Conservation (phyloP, 2,113 vertebrate genomes). For the Hippocampus mohnikei region DNA sequence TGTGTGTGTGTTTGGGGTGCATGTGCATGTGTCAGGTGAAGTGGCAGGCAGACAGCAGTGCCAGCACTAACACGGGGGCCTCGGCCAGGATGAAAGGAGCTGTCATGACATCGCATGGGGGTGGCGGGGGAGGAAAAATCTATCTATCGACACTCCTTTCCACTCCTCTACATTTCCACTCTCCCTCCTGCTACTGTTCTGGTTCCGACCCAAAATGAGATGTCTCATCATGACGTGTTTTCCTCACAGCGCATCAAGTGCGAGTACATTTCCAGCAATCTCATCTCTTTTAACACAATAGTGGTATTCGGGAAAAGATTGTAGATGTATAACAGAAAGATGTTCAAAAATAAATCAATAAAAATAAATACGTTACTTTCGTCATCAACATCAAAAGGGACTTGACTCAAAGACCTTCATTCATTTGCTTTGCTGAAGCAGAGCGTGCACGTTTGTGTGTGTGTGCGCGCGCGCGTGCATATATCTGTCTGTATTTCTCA, state of each 20-base stretch:
- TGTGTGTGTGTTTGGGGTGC: constrained; percentile 13
- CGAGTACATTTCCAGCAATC: not conserved
- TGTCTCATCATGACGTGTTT: constrained; percentile 24
- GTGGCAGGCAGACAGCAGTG: constrained; percentile 59
- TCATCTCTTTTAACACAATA: not conserved
- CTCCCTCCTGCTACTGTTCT: constrained; percentile 38
- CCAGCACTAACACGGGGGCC: constrained; percentile 71
- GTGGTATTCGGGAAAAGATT: no score
- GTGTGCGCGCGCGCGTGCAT: not conserved
- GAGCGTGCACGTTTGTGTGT: not conserved
- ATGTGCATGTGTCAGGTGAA: constrained; percentile 39
- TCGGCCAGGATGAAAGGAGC: constrained; percentile 72
- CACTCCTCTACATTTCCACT: constrained; percentile 51
- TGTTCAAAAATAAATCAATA: no score
- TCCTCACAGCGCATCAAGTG: constrained; percentile 33
- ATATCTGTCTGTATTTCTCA: constrained; percentile 8
- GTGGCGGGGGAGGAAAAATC: constrained; percentile 67
- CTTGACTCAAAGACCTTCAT: constrained; percentile 38
- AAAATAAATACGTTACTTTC: constrained; percentile 51
- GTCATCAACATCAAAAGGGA: constrained; percentile 68
- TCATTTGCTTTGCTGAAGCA: constrained; percentile 62
- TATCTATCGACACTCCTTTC: constrained; percentile 58
- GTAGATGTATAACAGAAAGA: no score
- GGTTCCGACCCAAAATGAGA: constrained; percentile 32
- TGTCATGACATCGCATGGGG: constrained; percentile 67